These are phyloP conservation scores for Thymelicus acteon DNA, from an alignment of 2,888 invertebrate genomes.

Conservation along the genomic window DNA sequence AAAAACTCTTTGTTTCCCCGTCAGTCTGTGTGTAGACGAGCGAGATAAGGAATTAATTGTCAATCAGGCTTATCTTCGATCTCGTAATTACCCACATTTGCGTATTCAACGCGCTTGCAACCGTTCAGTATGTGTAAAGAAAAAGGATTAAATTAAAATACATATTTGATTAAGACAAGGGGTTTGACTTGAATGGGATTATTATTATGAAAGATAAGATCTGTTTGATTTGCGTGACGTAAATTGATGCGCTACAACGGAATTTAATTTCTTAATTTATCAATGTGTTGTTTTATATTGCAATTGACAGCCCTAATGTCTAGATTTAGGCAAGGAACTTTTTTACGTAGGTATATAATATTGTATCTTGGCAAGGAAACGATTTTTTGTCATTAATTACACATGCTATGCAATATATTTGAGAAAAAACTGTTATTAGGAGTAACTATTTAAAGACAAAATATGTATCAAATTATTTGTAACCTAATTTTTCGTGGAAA, in stretches of 20 bases:
- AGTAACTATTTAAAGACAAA: too few species aligned
- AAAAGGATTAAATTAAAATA: conserved; percentile 30
- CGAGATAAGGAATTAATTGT: conserved; percentile 38
- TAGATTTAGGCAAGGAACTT: too few species aligned
- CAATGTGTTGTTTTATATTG: too few species aligned
- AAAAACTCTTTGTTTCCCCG: conserved; percentile 67
- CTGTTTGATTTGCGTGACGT: neutral
- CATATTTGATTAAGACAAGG: conserved; percentile 24
- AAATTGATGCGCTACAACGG: neutral
- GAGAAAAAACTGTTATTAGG: too few species aligned
- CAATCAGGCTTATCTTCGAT: conserved; percentile 37
- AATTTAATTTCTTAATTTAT: neutral
- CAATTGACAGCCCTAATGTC: too few species aligned
- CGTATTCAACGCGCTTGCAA: conserved; percentile 27
- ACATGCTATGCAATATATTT: too few species aligned
- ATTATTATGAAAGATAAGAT: neutral
- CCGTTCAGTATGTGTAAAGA: conserved; percentile 16
- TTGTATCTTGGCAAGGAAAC: too few species aligned
- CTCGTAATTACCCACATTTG: conserved; percentile 32
- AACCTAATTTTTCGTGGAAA: too few species aligned
- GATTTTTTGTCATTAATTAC: too few species aligned
- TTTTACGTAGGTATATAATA: too few species aligned
- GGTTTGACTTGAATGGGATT: conserved; percentile 2
- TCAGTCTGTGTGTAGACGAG: conserved; percentile 35
- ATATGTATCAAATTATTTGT: too few species aligned